phyloP scores from a whole-genome alignment of 2,113 vertebrate genomes.

The Tamias sibiricus region DNA sequence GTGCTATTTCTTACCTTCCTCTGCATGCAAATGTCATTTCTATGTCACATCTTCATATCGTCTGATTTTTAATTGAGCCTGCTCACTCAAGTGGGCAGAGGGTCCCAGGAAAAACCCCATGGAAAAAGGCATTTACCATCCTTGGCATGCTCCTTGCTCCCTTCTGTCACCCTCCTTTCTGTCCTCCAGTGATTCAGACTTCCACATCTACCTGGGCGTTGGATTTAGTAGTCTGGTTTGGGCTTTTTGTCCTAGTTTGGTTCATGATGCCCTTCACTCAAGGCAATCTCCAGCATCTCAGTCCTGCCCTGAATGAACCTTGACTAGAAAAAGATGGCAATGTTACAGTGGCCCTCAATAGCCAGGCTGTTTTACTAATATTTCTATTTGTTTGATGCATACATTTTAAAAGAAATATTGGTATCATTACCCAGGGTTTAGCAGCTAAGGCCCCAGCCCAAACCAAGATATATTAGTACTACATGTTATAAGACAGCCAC shows the following conservation, averaged over 20 bases:
- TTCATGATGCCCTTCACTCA: background rate
- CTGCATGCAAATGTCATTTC: conserved; percentile 1
- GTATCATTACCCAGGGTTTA: background rate
- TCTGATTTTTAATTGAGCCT: conserved; percentile 42
- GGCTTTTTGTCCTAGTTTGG: background rate
- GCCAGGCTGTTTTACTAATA: background rate
- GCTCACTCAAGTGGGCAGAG: background rate
- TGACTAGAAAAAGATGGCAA: background rate
- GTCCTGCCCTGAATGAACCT: background rate
- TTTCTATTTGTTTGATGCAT: background rate
- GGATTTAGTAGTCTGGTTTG: background rate
- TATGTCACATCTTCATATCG: background rate
- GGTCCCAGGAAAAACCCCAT: background rate
- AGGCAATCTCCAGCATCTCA: background rate
- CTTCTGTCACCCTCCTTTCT: background rate
- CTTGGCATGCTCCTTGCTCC: background rate
- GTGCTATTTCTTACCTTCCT: background rate
- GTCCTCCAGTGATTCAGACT: background rate
- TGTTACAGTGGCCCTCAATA: background rate
- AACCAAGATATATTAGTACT: background rate
- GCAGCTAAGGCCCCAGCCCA: background rate
- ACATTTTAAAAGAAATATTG: background rate
- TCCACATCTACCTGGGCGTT: background rate
- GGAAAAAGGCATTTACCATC: background rate
- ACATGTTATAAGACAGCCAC: background rate